These are phyloP conservation scores for Aphaenogaster floridana DNA, from an alignment of 1,140 invertebrate species.

Conservation along the genomic window DNA sequence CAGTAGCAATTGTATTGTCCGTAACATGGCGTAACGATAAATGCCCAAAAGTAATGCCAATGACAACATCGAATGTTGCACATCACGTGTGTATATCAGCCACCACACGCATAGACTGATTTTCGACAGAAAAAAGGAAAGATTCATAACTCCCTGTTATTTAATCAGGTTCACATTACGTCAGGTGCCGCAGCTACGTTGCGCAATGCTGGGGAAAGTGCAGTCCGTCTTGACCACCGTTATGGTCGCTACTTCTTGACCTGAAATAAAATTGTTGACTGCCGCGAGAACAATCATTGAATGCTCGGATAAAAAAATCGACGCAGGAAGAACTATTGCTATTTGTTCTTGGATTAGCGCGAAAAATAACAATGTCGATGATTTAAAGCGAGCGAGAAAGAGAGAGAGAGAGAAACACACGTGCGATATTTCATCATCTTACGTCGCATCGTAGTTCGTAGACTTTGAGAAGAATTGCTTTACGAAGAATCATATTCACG, in stretches of 20 bases:
- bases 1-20: not conserved
- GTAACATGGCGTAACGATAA: not conserved
- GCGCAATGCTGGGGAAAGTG: constrained; percentile 82
- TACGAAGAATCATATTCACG: not conserved
- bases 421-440: not conserved
- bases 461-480: not conserved
- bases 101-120: constrained; percentile 1
- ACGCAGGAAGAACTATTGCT: not conserved
- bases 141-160: constrained; percentile 75
- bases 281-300: constrained; percentile 16
- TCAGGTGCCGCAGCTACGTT: constrained; percentile 76
- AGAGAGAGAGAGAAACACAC: not conserved
- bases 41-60: not conserved
- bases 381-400: not conserved
- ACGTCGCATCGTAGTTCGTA: not conserved
- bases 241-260: constrained; percentile 79
- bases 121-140: constrained; percentile 51
- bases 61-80: not conserved
- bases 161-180: constrained; percentile 82
- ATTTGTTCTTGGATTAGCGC: not conserved
- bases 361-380: too few relatives aligned
- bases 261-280: constrained; percentile 75
- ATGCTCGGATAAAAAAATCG: not conserved
- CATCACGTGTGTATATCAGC: not conserved
- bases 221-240: constrained; percentile 76